phyloP scores from a whole-genome alignment of 2,888 invertebrate species.

The Lordiphosa fenestrarum region DNA sequence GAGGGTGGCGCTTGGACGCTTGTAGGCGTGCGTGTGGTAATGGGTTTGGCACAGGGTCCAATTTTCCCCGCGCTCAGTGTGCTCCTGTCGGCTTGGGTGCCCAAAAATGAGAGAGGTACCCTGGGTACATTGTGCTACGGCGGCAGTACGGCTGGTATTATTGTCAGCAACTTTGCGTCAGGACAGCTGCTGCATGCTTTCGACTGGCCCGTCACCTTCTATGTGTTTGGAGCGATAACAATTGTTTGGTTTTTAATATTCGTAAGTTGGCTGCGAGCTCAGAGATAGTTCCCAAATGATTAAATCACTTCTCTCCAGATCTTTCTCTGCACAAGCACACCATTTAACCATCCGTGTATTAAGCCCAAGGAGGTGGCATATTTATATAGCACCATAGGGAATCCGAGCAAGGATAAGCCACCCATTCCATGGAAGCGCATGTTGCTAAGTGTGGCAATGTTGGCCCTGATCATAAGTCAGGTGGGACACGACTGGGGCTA shows the following conservation, averaged over 20 bases:
- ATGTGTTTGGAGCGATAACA: conserved; percentile 86
- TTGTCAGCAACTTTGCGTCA: conserved; percentile 83
- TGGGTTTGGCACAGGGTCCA: conserved; percentile 91
- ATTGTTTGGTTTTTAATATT: conserved; percentile 86
- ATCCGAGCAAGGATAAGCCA: conserved; percentile 80
- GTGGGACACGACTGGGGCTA: conserved; percentile 84
- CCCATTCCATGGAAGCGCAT: conserved; percentile 86
- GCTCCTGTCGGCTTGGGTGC: conserved; percentile 89
- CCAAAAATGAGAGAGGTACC: conserved; percentile 86
- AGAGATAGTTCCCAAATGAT: neutral
- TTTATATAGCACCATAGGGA: conserved; percentile 83
- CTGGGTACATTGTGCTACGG: conserved; percentile 89
- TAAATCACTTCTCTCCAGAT: conserved; percentile 74
- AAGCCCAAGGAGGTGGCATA: conserved; percentile 84
- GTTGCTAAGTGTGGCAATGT: conserved; percentile 84
- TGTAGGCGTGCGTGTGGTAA: conserved; percentile 85
- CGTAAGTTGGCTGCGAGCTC: conserved; percentile 76
- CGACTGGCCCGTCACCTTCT: conserved; percentile 88
- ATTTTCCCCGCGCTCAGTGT: conserved; percentile 90
- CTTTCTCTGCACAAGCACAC: conserved; percentile 82
- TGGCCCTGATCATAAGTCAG: conserved; percentile 86
- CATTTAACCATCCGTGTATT: conserved; percentile 85
- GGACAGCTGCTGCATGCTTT: conserved; percentile 84
- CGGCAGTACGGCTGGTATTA: conserved; percentile 84
- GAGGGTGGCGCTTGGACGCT: conserved; percentile 81